Percentiles rank a stretch among this genome's conserved stretches.
phyloP scores from a whole-genome alignment of 2,888 invertebrate genomes.

The Lasioglossum lativentre region DNA sequence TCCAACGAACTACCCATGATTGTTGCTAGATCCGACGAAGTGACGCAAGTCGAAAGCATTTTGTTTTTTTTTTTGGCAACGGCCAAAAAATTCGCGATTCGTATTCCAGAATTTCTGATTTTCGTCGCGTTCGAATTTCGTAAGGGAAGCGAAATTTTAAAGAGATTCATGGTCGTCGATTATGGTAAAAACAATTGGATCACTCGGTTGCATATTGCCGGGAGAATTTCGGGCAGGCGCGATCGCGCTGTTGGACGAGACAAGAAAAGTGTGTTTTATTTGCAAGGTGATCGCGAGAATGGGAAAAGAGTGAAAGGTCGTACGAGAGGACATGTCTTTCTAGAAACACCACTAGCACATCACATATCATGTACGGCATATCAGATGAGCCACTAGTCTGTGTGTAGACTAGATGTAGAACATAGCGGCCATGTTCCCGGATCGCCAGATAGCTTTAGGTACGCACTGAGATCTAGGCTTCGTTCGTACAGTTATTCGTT shows the following conservation, averaged over 20 bases:
- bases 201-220: background rate
- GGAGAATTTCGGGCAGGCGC: background rate
- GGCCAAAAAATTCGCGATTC: background rate
- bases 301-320: conserved; percentile 62
- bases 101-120: background rate
- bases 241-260: conserved; percentile 27
- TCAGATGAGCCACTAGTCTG: conserved; percentile 82
- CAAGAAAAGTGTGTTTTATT: conserved; percentile 49
- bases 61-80: background rate
- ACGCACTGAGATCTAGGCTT: conserved; percentile 83
- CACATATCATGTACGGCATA: conserved; percentile 83
- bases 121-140: background rate
- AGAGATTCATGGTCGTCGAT: background rate
- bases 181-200: background rate
- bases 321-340: conserved; percentile 69
- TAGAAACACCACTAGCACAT: conserved; percentile 75
- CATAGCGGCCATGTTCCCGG: conserved; percentile 83
- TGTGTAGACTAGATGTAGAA: conserved; percentile 83
- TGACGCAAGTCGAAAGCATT: background rate
- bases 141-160: background rate
- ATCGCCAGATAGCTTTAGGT: conserved; percentile 84
- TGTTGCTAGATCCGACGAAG: background rate
- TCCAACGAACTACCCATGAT: background rate
- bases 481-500: conserved; percentile 77
- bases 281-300: conserved; percentile 55